Conservation (phyloP, 1,140 invertebrate genomes). For the Drosophila yakuba region DNA sequence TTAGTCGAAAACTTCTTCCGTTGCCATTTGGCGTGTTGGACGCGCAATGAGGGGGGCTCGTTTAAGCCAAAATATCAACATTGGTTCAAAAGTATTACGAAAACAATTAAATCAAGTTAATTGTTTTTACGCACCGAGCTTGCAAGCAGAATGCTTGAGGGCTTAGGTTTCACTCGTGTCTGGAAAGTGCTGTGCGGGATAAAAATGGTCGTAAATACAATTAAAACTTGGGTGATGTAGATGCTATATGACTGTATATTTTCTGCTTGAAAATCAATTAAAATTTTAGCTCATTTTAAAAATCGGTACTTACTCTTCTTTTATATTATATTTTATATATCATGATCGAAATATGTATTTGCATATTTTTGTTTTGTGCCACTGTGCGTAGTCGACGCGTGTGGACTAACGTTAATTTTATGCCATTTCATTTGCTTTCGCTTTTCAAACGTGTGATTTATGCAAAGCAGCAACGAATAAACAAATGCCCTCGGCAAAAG, state of each 20-base stretch:
- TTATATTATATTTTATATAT: too few species aligned
- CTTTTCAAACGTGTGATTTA: slow-evolving; percentile 74
- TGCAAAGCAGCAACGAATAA: slow-evolving; percentile 74
- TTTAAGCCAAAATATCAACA: slow-evolving; percentile 56
- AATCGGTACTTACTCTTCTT: too few species aligned
- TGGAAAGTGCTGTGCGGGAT: background rate
- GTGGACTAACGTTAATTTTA: slow-evolving; percentile 70
- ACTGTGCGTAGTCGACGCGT: slow-evolving; percentile 49
- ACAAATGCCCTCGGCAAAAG: slow-evolving; percentile 60
- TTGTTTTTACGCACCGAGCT: slow-evolving; percentile 1
- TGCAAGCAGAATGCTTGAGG: background rate
- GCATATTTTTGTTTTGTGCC: background rate
- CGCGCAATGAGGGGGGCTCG: slow-evolving; percentile 14
- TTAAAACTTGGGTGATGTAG: background rate
- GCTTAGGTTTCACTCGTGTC: background rate
- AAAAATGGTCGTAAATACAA: background rate
- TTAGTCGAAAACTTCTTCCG: slow-evolving; percentile 69
- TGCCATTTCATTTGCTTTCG: slow-evolving; percentile 69
- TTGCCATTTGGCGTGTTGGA: slow-evolving; percentile 26
- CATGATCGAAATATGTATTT: background rate
- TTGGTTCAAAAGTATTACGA: slow-evolving; percentile 39
- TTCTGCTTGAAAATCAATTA: too few species aligned
- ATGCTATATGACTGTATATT: too few species aligned
- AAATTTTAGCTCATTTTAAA: too few species aligned
- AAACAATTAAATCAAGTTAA: slow-evolving; percentile 35